These are phyloP conservation scores for Drosophila kanapiae DNA, from an alignment of 1,140 invertebrate genomes.

Conservation along the genomic window DNA sequence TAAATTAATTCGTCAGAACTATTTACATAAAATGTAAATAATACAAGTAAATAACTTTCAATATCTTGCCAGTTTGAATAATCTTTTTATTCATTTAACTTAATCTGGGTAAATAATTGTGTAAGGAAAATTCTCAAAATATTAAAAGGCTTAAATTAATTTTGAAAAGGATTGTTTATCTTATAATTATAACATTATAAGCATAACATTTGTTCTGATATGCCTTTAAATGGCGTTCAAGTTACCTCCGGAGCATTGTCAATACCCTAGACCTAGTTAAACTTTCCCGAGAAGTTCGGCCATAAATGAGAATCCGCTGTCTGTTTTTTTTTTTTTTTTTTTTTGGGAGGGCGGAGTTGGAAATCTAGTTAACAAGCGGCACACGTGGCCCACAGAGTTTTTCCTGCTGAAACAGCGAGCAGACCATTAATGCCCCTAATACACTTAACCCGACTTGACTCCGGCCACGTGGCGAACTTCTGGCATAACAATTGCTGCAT, in stretches of 20 bases:
- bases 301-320: slow-evolving; percentile 32
- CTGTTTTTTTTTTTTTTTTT: neutral
- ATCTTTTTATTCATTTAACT: too few relatives aligned
- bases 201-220: neutral
- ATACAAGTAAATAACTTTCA: too few relatives aligned
- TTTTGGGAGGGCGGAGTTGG: slow-evolving; percentile 3
- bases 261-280: slow-evolving; percentile 34
- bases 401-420: slow-evolving; percentile 28
- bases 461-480: slow-evolving; percentile 66
- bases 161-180: too few relatives aligned
- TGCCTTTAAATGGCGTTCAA: neutral
- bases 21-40: too few relatives aligned
- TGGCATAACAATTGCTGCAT: slow-evolving; percentile 76
- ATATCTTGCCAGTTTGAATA: too few relatives aligned
- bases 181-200: neutral
- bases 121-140: neutral
- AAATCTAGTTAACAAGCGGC: slow-evolving; percentile 63
- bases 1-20: too few relatives aligned
- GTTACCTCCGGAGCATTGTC: slow-evolving; percentile 6
- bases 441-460: slow-evolving; percentile 63
- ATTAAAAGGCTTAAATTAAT: neutral
- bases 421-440: slow-evolving; percentile 71
- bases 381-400: slow-evolving; percentile 63
- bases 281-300: slow-evolving; percentile 39
- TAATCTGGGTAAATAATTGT: neutral